phyloP scores from a whole-genome alignment of 1,140 invertebrate genomes.

The Caenorhabditis tropicalis region DNA sequence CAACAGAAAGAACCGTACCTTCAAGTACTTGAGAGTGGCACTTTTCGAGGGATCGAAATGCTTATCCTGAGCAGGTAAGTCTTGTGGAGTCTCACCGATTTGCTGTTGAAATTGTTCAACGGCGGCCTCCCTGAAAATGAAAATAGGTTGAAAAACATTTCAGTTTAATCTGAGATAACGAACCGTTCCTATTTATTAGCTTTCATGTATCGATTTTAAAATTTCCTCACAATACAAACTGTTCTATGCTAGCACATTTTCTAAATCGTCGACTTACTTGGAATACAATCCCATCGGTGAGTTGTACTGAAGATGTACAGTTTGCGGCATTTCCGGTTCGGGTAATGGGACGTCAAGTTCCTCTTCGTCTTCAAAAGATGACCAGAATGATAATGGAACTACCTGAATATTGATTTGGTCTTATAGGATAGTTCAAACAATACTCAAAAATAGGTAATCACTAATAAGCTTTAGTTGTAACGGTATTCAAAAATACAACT shows the following conservation, averaged over 20 bases:
- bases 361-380: not conserved
- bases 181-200: too few relatives aligned
- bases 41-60: constrained; percentile 54
- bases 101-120: constrained; percentile 48
- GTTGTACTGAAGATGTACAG: constrained; percentile 62
- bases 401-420: not conserved
- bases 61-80: constrained; percentile 46
- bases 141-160: not conserved
- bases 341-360: constrained; percentile 22
- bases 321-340: constrained; percentile 47
- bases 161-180: too few relatives aligned
- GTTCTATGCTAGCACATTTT: too few relatives aligned
- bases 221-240: too few relatives aligned
- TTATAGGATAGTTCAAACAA: too few relatives aligned
- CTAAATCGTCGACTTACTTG: too few relatives aligned
- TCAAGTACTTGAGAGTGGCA: constrained; percentile 53
- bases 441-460: too few relatives aligned
- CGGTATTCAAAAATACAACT: too few relatives aligned
- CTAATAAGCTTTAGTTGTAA: too few relatives aligned
- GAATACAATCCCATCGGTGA: constrained; percentile 59
- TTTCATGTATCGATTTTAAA: too few relatives aligned
- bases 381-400: constrained; percentile 8
- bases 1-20: not conserved
- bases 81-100: constrained; percentile 26
- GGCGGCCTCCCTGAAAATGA: constrained; percentile 44